Base-by-base conservation (phyloP, 2,797 vertebrate genomes). In the Acanthis flammea region DNA sequence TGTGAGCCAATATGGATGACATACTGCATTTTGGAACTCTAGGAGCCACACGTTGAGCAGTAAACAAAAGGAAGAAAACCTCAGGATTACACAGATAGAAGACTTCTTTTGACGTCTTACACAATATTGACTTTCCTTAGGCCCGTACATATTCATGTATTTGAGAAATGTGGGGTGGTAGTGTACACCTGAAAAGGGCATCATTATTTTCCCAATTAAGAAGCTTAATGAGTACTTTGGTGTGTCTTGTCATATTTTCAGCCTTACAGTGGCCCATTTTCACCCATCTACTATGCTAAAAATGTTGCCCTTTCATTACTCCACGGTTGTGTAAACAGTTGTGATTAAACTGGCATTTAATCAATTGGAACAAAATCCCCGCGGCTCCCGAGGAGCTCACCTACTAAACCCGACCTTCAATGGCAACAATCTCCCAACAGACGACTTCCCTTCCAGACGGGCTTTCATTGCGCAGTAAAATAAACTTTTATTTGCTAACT, bases 181-280 rank as follows among this genome's bases (percentile, higher is more conserved):
- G 6, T 7, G 27, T 21, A 39, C 25, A 62, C 41, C 89, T n/a
- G 42, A 82, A 80, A 91, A 81, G 25, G 58, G 30, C 55, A 12
- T 67, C 60, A 63, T 76, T 92, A 90, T 62, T 87, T 91, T 85
- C 81, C n/a, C 87, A 91, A 14, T 89, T 95, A 94, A 85, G 74
- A 19, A 66, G 14, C 28, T 44, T 89, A 89, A 94, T 72, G 71
- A 93, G 28, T 44, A 93, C 89, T 80, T 77, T 28, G 50, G 72
- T 18, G 67, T 41, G 47, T 74, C 79, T 2, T 65, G 70, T 72
- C 80, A 19, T 81, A 76, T 91, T 96, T 91, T 82, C 74, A 80
- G 90, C 57, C 81, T 70, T 57, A 76, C 63, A 42, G 48, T 39
- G 50, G 66, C 61, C 86, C 42, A 74, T 95, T 96, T 95, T 82